Conservation (phyloP, 2,113 vertebrate genomes). For the Excalfactoria chinensis region DNA sequence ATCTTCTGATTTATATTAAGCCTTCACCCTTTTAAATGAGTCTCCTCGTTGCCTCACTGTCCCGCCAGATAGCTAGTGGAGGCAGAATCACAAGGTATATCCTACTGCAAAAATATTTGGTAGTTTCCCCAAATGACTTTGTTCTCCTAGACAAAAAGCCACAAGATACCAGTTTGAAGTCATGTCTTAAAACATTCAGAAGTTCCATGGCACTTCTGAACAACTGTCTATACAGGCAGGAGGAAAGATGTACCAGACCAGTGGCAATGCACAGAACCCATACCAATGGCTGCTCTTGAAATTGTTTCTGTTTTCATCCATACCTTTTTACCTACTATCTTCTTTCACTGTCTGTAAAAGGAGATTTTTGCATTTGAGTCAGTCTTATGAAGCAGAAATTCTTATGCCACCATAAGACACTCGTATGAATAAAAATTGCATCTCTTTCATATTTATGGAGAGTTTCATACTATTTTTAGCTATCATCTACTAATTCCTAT, state of each 20-base stretch:
- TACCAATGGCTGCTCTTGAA: neutral
- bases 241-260: neutral
- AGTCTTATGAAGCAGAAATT: neutral
- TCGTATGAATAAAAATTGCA: neutral
- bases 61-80: neutral
- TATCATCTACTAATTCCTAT: neutral
- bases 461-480: neutral
- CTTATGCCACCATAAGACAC: neutral
- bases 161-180: neutral
- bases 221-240: neutral
- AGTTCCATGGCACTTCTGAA: neutral
- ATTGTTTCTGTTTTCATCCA: neutral
- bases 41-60: neutral
- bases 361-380: neutral
- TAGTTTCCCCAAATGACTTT: neutral
- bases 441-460: neutral
- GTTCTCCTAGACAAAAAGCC: neutral
- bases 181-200: neutral
- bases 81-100: neutral
- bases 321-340: neutral
- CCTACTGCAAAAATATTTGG: neutral
- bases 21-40: neutral
- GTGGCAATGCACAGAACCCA: fast-evolving
- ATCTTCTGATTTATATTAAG: neutral
- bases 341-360: neutral